A percentile compares a stretch with the other conserved stretches of the same genome.
phyloP scores from a whole-genome alignment of 2,888 invertebrate genomes.

The Gryllus longicercus region DNA sequence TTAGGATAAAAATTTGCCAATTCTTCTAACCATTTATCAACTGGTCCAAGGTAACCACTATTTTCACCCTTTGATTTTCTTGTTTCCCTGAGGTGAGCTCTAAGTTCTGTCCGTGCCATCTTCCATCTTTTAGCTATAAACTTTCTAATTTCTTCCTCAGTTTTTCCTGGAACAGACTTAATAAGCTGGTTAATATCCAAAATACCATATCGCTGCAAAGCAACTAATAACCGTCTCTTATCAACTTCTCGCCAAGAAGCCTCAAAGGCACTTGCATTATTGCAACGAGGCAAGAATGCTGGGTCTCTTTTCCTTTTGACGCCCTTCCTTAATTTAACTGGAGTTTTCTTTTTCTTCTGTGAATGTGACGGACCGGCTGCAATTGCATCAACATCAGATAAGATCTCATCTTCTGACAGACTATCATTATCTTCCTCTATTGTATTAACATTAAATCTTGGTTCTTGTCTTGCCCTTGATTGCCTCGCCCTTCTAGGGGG shows the following conservation, averaged over 20 bases:
- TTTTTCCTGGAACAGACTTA: neutral
- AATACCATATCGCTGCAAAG: neutral
- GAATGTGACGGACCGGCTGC: too few species aligned
- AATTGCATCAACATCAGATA: too few species aligned
- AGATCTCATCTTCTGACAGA: too few species aligned
- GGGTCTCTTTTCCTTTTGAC: too few species aligned
- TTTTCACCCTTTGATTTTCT: neutral
- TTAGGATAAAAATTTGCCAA: neutral
- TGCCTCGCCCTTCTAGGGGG: too few species aligned
- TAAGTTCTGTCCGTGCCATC: neutral
- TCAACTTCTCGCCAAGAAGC: neutral
- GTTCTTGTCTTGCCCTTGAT: too few species aligned
- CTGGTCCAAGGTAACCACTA: neutral
- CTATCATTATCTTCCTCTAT: too few species aligned
- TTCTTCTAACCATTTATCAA: neutral
- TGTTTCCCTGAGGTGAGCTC: neutral
- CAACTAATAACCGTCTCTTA: neutral
- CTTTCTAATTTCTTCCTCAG: neutral
- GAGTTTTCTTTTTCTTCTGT: too few species aligned
- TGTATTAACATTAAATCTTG: too few species aligned
- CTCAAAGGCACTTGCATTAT: too few species aligned
- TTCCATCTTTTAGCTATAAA: neutral
- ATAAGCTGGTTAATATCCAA: neutral
- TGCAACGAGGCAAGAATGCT: too few species aligned
- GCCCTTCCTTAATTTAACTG: too few species aligned